Percentiles rank a stretch among this genome's conserved stretches.
These are phyloP conservation scores for Chironomus tepperi DNA, from an alignment of 1,140 invertebrate species.

Conservation along the genomic window DNA sequence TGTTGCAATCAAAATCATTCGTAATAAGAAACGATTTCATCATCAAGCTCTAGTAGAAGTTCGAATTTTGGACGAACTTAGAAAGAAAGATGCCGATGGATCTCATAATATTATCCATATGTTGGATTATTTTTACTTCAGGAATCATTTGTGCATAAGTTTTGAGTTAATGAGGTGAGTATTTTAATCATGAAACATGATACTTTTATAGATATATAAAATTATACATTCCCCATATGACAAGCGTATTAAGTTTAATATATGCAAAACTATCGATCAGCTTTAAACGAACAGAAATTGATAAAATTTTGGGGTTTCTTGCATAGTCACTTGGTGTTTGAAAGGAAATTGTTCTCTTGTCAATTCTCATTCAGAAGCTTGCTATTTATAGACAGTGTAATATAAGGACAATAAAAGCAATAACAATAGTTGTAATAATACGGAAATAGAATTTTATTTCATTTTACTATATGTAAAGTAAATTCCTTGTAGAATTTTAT, in stretches of 20 bases:
- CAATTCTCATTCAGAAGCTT: too few relatives aligned
- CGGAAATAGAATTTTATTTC: background rate
- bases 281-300: too few relatives aligned
- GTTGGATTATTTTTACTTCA: constrained; percentile 94
- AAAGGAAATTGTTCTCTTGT: too few relatives aligned
- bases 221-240: too few relatives aligned
- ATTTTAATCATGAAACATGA: background rate
- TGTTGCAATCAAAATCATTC: constrained; percentile 94
- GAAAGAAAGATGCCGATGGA: constrained; percentile 85
- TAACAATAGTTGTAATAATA: background rate
- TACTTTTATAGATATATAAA: too few relatives aligned
- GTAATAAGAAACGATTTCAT: constrained; percentile 97
- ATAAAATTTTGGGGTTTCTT: too few relatives aligned
- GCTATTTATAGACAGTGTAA: too few relatives aligned
- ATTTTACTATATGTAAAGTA: background rate
- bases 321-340: too few relatives aligned
- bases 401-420: too few relatives aligned
- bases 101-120: constrained; percentile 93
- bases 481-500: too few relatives aligned
- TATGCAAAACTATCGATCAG: too few relatives aligned
- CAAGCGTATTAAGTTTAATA: too few relatives aligned
- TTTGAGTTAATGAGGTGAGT: constrained; percentile 93
- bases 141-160: constrained; percentile 96
- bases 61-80: constrained; percentile 88
- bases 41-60: constrained; percentile 97